Percentiles rank a stretch among this genome's conserved stretches.
These are phyloP conservation scores for Gyrodactylus salaris DNA, from an alignment of 1,140 invertebrate species.

Conservation along the genomic window DNA sequence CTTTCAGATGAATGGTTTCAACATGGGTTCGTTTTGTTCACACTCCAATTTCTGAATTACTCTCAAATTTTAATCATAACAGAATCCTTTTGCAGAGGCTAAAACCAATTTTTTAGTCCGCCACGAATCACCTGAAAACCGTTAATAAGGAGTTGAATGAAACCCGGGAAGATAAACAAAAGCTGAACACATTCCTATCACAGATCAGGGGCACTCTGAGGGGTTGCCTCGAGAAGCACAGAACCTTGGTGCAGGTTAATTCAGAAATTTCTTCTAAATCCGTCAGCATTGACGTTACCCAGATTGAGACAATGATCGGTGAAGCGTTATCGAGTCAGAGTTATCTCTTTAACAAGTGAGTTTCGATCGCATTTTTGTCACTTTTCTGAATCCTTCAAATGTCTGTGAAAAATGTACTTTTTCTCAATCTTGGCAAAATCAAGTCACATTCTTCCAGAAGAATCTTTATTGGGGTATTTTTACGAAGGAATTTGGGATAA, in stretches of 20 bases:
- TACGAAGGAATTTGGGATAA: too few species aligned
- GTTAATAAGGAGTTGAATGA: background rate
- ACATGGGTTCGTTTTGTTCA: too few species aligned
- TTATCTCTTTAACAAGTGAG: background rate
- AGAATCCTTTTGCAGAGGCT: background rate
- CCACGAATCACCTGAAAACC: background rate
- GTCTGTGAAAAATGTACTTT: too few species aligned
- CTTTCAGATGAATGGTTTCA: too few species aligned
- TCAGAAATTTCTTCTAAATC: background rate
- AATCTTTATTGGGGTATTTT: too few species aligned
- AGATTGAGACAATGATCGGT: background rate
- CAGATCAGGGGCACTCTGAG: background rate
- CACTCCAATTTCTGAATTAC: too few species aligned
- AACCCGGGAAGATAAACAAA: background rate
- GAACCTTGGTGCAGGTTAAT: background rate
- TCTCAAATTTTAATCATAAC: background rate
- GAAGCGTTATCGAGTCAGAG: background rate
- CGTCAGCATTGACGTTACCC: background rate
- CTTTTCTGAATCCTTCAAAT: too few species aligned
- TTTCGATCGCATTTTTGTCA: too few species aligned
- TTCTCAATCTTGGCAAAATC: too few species aligned
- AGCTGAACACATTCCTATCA: background rate
- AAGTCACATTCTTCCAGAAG: too few species aligned
- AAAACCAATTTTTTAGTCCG: background rate
- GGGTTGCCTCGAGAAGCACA: background rate